Evolutionary conservation across 2,888 invertebrate species (phyloP), one percentile per base, ranked within the genome.

Genomic region (Thymelicus acteon): DNA sequence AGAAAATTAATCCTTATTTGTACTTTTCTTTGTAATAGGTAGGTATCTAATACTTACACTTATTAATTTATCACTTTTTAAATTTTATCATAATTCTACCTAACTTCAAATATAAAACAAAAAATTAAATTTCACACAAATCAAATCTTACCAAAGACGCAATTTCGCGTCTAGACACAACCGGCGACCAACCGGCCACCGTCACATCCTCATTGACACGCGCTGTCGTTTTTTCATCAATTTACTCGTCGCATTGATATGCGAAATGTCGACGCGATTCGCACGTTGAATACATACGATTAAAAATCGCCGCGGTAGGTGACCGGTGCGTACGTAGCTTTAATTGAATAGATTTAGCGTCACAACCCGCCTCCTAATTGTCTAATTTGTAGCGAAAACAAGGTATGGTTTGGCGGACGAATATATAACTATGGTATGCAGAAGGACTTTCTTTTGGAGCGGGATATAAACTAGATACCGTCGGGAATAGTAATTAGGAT

Each of bases 301-400:
- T 91, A 91, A 93, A 89, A 93, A 92, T 91, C 93, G 80, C 78
- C 83, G 93, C 92, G 92, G 93, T 91, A 92, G 93, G 93, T 93
- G 88, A 85, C 88, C 85, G 81, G 80, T 78, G 88, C 90, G 88
- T 89, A 89, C 81, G 80, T 87, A 79, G 93, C 86, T 92, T 92
- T 93, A 93, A 93, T 93, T 91, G 82, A 89, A 93, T 93, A 93
- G 93, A 91, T 91, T 83, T 85, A 83, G 86, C 86, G 80, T 80
- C 90, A 87, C 87, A 86, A 73, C 67, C 74, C 82, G 93, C 91
- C 91, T 93, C 90, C 81, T 93, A 93, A 93, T 93, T 88, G 93
- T 91, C 92, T 93, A 90, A 93, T 93, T 93, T 93, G 87, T 87
- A 88, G 89, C 92, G 92, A 93, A 93, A 92, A 90, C 92, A 88